phyloP scores from a whole-genome alignment of 2,113 vertebrate genomes.

The Centropristis striata region DNA sequence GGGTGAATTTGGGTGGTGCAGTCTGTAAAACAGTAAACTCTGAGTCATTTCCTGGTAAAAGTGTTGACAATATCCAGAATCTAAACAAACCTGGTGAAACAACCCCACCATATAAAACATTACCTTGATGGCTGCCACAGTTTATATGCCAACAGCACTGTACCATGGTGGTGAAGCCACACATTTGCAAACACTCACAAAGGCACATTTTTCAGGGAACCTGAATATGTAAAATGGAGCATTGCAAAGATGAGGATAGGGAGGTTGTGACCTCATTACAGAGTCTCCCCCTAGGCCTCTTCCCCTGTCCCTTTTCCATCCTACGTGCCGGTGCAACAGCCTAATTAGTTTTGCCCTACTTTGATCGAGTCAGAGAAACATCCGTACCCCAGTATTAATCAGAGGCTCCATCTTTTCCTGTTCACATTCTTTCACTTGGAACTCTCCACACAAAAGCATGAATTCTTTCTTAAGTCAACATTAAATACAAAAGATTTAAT shows the following conservation, averaged over 20 bases:
- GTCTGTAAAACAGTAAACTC: not conserved
- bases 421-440: constrained; percentile 9
- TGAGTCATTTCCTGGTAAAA: constrained; percentile 7
- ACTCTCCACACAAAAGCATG: not conserved
- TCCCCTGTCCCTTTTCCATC: constrained; percentile 77
- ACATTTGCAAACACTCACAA: constrained; percentile 26
- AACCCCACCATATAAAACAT: not conserved
- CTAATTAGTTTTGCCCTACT: constrained; percentile 88
- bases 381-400: constrained; percentile 56
- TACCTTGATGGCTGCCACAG: constrained; percentile 8
- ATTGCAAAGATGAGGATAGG: constrained; percentile 64
- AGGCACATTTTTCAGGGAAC: constrained; percentile 18
- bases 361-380: constrained; percentile 74
- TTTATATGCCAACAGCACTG: not conserved
- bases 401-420: constrained; percentile 14
- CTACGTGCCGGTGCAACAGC: constrained; percentile 72
- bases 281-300: constrained; percentile 77
- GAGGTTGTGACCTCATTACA: constrained; percentile 82
- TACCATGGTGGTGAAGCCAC: constrained; percentile 8
- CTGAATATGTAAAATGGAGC: constrained; percentile 75
- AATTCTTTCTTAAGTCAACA: not conserved
- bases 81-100: constrained; percentile 22
- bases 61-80: constrained; percentile 15
- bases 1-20: not conserved
- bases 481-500: not conserved